Conservation (phyloP, 2,797 vertebrate species). For the Etheostoma nigrum region DNA sequence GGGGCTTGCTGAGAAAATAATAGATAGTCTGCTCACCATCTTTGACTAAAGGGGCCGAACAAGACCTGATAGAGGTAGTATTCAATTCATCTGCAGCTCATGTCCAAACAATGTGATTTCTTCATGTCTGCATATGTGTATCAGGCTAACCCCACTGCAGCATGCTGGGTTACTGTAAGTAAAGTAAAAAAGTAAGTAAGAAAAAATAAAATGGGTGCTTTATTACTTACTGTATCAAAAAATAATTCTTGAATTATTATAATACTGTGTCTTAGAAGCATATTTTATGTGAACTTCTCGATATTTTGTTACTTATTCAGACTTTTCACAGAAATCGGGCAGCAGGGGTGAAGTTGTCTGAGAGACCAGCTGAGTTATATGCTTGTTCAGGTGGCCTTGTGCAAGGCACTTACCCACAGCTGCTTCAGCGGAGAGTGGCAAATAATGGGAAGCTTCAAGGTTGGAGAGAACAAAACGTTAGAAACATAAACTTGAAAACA, state of each 20-base stretch:
- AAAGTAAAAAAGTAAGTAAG: too few relatives aligned
- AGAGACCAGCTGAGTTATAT: constrained; percentile 7
- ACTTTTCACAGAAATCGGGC: constrained; percentile 8
- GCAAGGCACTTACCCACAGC: constrained; percentile 67
- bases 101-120: constrained; percentile 8
- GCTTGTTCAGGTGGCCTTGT: constrained; percentile 41
- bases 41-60: constrained; percentile 60
- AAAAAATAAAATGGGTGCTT: too few relatives aligned
- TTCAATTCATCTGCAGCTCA: constrained; percentile 64
- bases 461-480: constrained; percentile 12
- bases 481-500: constrained; percentile 26
- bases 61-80: constrained; percentile 52
- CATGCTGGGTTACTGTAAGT: too few relatives aligned
- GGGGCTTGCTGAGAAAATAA: constrained; percentile 56
- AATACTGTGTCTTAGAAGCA: not conserved
- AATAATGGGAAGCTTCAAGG: constrained; percentile 9
- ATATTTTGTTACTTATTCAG: not conserved
- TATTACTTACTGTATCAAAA: not conserved
- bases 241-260: not conserved
- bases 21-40: constrained; percentile 54
- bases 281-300: not conserved
- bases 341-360: not conserved
- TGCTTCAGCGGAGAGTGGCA: constrained; percentile 21
- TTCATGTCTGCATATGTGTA: constrained; percentile 27
- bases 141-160: constrained; percentile 10